Percentiles rank a stretch among this genome's conserved stretches.
Conservation (phyloP, 2,113 vertebrate species). For the Hyaena hyaena region DNA sequence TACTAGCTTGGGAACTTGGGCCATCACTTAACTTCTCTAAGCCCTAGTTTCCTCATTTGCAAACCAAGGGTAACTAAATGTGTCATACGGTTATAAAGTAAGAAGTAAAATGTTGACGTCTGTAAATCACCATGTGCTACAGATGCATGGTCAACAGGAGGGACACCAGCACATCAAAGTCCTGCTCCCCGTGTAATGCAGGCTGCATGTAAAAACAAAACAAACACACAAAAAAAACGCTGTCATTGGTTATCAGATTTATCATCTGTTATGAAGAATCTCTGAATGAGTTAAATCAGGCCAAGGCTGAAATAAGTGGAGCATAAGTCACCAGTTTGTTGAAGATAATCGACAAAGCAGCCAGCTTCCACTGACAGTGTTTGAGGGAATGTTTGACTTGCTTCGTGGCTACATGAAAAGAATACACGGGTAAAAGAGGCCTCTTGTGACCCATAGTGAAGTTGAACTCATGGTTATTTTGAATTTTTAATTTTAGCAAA, state of each 20-base stretch:
- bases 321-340: neutral
- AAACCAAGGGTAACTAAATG: neutral
- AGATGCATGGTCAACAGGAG: neutral
- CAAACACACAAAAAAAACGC: no score
- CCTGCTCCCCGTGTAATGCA: neutral
- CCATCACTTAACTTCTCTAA: neutral
- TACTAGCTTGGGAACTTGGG: neutral
- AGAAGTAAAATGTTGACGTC: neutral
- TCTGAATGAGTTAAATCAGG: neutral
- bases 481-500: constrained; percentile 19
- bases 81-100: neutral
- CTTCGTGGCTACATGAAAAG: neutral
- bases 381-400: neutral
- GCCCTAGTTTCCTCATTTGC: neutral
- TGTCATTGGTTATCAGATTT: neutral
- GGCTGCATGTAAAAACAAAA: neutral
- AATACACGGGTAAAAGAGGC: neutral
- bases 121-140: neutral
- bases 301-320: neutral
- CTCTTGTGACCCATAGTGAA: neutral
- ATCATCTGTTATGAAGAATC: neutral
- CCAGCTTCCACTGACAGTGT: neutral
- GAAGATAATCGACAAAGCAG: neutral
- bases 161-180: neutral
- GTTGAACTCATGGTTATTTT: neutral